phyloP scores from a whole-genome alignment of 2,888 invertebrate genomes.

The Lapara coniferarum region DNA sequence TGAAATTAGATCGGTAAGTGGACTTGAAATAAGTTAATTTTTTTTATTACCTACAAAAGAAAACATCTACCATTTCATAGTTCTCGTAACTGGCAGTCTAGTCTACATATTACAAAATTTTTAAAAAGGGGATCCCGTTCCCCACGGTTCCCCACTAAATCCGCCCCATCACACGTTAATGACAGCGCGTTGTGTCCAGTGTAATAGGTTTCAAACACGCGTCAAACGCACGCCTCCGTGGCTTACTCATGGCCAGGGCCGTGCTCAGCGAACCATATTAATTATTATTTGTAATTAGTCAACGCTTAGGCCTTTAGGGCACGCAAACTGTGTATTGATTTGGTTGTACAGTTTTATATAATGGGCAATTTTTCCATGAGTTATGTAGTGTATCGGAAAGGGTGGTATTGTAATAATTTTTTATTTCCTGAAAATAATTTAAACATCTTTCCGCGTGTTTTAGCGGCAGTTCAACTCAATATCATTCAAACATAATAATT shows the following conservation, averaged over 20 bases:
- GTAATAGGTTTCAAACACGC: slow-evolving; percentile 26
- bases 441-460: no score
- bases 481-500: not conserved
- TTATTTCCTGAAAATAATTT: no score
- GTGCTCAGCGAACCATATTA: slow-evolving; percentile 12
- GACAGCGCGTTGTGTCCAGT: slow-evolving; percentile 23
- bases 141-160: not conserved
- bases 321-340: not conserved
- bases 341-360: not conserved
- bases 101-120: not conserved
- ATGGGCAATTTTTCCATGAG: no score
- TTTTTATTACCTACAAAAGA: no score
- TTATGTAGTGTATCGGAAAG: no score
- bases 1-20: no score
- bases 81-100: not conserved
- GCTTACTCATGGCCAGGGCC: not conserved
- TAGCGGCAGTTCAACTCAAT: no score
- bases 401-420: no score
- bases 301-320: slow-evolving; percentile 31
- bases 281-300: slow-evolving; percentile 28
- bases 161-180: slow-evolving; percentile 4
- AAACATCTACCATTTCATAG: no score
- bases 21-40: no score
- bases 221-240: slow-evolving; percentile 22
- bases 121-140: no score